A percentile compares a stretch with the other conserved stretches of the same genome.
These are phyloP conservation scores for Drosophila simulans DNA, from an alignment of 1,140 invertebrate genomes.

Conservation along the genomic window DNA sequence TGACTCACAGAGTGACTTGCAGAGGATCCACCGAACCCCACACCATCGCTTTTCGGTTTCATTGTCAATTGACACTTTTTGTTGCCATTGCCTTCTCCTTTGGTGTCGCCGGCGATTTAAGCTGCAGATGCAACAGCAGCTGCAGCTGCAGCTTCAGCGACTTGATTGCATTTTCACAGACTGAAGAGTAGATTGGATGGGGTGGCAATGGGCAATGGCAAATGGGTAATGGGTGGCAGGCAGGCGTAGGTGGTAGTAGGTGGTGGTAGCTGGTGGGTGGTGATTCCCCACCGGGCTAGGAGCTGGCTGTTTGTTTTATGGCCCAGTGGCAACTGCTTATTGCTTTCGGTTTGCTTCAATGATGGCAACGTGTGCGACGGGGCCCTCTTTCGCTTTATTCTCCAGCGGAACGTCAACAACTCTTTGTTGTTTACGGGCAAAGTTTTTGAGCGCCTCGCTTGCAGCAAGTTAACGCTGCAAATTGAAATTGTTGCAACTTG, in stretches of 20 bases:
- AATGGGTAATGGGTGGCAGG: not conserved
- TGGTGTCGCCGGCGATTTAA: constrained; percentile 54
- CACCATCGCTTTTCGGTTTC: constrained; percentile 54
- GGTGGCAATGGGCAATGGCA: not conserved
- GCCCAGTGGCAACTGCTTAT: constrained; percentile 59
- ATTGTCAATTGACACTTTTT: constrained; percentile 70
- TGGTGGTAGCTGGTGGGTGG: not conserved
- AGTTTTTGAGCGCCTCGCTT: constrained; percentile 49
- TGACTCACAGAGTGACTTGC: constrained; percentile 50
- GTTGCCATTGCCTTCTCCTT: constrained; percentile 20
- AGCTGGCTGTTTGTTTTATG: constrained; percentile 58
- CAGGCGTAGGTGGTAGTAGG: not conserved
- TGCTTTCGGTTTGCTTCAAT: constrained; percentile 65
- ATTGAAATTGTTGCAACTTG: constrained; percentile 60
- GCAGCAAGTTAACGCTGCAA: constrained; percentile 50
- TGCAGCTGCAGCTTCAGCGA: constrained; percentile 26
- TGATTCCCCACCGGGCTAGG: constrained; percentile 1
- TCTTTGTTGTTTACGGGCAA: constrained; percentile 42
- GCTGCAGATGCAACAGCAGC: constrained; percentile 38
- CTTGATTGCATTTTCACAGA: constrained; percentile 63
- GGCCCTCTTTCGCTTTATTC: not conserved
- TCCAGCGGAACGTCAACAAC: constrained; percentile 28
- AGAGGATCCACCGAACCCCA: not conserved
- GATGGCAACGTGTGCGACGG: constrained; percentile 38
- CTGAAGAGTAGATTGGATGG: constrained; percentile 39